Base-by-base conservation (phyloP, 2,797 vertebrate genomes). In the Spinus pinus region DNA sequence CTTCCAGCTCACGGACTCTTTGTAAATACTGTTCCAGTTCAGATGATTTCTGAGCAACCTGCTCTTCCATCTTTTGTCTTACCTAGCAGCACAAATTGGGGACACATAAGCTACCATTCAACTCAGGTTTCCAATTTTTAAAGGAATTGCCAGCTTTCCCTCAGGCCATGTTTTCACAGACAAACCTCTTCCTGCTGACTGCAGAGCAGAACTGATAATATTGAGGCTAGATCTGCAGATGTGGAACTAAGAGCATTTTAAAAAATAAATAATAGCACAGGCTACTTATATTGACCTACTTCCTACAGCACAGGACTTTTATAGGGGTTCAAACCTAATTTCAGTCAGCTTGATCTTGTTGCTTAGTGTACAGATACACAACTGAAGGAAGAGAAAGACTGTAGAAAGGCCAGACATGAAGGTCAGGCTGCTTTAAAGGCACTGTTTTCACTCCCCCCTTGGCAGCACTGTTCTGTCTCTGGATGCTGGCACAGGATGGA, bases 21-120 rank as follows among this genome's bases (percentile, higher is more conserved):
- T 98, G 98, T 91, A 99, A 97, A 95, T 99, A 99, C 97, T 99
- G 99, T 85, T 99, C 98, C 97, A 99, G 97, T 96, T 99, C 99
- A 4, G 97, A 98, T 41, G 99, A 99, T 96, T 99, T 99, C 97
- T 99, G 98, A 27, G 99, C 99, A 89, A 99, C 98, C 97, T 99
- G 98, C 93, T 99, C 98, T 96, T 99, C 99, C 99, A 99, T 99
- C 97, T 99, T 97, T 96, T 98, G 98, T 53, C 99, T 98, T 65
- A 99, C 98, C 99, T 99, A 95, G 60, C 15, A 93, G 75, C 31
- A 88, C 5, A 88, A 96, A 93, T 89, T 44, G 30, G 88, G 50
- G 41, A 79, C 20, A 83, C 4, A 7, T 92, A 12, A 95, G 22
- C 41, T 69, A 51, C 62, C 14, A 51, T 42, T 91, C 70, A 54